phyloP scores from a whole-genome alignment of 2,888 invertebrate species.

The Sminthurides aquaticus region DNA sequence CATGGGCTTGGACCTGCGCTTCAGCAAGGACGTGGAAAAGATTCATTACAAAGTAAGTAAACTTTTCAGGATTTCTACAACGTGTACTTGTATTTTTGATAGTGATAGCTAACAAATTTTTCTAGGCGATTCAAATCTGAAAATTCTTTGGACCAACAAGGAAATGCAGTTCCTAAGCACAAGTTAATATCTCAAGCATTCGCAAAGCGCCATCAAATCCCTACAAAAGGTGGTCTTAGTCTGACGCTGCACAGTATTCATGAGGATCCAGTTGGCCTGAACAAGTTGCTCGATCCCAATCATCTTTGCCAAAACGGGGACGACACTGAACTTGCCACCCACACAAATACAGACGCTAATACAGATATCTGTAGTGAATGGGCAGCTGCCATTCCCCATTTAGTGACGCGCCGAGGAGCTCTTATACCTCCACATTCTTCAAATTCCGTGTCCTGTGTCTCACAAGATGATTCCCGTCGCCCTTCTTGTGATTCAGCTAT shows the following conservation, averaged over 20 bases:
- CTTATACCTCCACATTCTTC: slow-evolving; percentile 52
- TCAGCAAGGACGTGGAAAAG: slow-evolving; percentile 78
- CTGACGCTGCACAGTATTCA: slow-evolving; percentile 78
- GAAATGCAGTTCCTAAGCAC: slow-evolving; percentile 59
- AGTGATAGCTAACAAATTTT: slow-evolving; percentile 38
- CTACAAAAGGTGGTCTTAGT: slow-evolving; percentile 72
- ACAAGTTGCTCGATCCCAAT: slow-evolving; percentile 36
- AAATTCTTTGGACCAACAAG: neutral
- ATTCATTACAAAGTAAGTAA: slow-evolving; percentile 67
- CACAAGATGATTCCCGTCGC: slow-evolving; percentile 36
- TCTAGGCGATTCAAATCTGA: slow-evolving; percentile 16
- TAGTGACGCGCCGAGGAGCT: slow-evolving; percentile 76
- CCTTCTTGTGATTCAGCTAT: slow-evolving; percentile 37
- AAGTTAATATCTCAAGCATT: slow-evolving; percentile 86
- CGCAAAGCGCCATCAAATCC: slow-evolving; percentile 75
- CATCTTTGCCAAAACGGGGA: slow-evolving; percentile 30
- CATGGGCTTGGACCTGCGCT: slow-evolving; percentile 87
- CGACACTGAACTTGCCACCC: slow-evolving; percentile 44
- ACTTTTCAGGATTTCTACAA: neutral
- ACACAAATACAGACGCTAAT: slow-evolving; percentile 59
- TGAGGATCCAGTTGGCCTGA: slow-evolving; percentile 73
- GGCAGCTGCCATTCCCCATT: slow-evolving; percentile 81
- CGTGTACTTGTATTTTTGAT: neutral
- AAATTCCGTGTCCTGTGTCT: slow-evolving; percentile 43
- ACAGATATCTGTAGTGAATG: slow-evolving; percentile 84